Conservation (phyloP, 1,140 invertebrate species). For the Drosophila repleta region DNA sequence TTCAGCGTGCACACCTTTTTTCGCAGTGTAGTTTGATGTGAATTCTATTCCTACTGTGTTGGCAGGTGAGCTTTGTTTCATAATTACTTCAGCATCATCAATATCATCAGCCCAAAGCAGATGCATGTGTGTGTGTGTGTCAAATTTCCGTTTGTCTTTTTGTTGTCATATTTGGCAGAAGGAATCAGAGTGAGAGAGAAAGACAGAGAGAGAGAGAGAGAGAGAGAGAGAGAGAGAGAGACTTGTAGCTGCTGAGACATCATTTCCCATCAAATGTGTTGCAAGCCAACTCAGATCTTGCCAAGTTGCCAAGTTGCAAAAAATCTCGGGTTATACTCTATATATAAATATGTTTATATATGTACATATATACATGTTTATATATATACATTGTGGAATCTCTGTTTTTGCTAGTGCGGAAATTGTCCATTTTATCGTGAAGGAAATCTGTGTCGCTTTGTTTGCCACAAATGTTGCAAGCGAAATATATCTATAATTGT, state of each 20-base stretch:
- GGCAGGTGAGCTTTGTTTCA: slow-evolving; percentile 21
- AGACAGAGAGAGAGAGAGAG: no score
- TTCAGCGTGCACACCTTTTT: not conserved
- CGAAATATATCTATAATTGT: not conserved
- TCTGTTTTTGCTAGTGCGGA: no score
- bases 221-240: not conserved
- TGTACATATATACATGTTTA: no score
- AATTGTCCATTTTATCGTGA: not conserved
- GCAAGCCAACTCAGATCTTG: not conserved
- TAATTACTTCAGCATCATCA: slow-evolving; percentile 1
- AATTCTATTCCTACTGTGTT: slow-evolving; percentile 4
- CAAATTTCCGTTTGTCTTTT: not conserved
- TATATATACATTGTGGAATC: no score
- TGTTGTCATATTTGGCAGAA: not conserved
- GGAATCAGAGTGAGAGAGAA: no score
- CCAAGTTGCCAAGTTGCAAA: not conserved
- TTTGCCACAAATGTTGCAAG: not conserved
- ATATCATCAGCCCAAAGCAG: not conserved
- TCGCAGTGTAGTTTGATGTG: slow-evolving; percentile 5
- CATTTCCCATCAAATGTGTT: not conserved
- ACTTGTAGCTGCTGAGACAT: slow-evolving; percentile 3
- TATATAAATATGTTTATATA: not conserved
- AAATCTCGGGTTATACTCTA: not conserved
- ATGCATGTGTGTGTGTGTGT: not conserved
- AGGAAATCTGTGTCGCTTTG: not conserved